Evolutionary conservation across 1,140 invertebrate species (phyloP), one percentile per base, ranked within the genome.

Genomic region (Drosophila nikananu): DNA sequence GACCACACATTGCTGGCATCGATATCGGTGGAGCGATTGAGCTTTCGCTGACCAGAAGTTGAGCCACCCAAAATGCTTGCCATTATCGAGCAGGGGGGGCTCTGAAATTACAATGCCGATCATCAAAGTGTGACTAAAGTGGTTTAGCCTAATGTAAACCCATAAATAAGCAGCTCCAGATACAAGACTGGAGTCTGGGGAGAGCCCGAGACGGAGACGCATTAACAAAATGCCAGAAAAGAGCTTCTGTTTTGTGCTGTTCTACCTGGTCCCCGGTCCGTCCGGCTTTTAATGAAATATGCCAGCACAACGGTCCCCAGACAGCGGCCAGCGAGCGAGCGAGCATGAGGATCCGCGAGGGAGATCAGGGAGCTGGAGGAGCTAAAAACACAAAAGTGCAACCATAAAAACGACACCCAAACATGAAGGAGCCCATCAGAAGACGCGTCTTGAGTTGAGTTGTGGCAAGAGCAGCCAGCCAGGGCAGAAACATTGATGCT

Each of bases 81-180:
- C 86, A 89, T 89, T 89, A 89, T 83, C 80, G 17, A n/a, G 30
- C 23, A 2, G 21, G 41, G 21, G 41, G 12, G 51, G 25, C 19
- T 42, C 46, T 23, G 27, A 68, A 77, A 82, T 72, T 77, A 86
- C 86, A 89, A 90, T 89, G 86, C 81, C 81, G 86, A 90, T 91
- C 77, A 92, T 91, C 86, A 92, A 92, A 92, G 90, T 92, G 90
- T 92, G 90, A 92, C 90, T 92, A 92, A 92, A 92, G 80, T 92
- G 90, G 90, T 92, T 91, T 92, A 92, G 90, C 90, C 90, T 92
- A 92, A 92, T 92, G 90, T 92, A 92, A 92, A 90, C 86, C 90
- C 90, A 92, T 92, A 92, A 92, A 92, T 92, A 91, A 81, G 71
- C 68, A 57, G 63, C 60, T 46, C 65, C 76, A 78, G 58, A 78